Base-by-base conservation (phyloP, 2,888 invertebrate genomes). In the Polyommatus iphigenia region DNA sequence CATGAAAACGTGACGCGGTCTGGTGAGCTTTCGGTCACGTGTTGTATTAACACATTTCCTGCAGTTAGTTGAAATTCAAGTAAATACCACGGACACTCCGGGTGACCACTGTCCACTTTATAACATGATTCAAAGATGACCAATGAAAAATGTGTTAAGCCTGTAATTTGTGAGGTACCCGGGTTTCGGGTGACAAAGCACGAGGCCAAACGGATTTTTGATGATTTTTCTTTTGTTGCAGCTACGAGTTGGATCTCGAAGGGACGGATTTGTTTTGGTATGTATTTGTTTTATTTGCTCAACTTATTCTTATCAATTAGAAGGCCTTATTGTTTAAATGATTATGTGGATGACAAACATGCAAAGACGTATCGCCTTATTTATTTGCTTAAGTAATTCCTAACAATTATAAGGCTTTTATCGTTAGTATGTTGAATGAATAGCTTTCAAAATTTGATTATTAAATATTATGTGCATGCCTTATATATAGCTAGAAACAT, bases 181-280 rank as follows among this genome's bases (percentile, higher is more conserved):
- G 20, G 24, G 59, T 59, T 62, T 62, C 24, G 13, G 62, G 13
- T 62, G 62, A 62, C 13, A 62, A 62, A 24, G 13, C 13, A 62
- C 62, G 7, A 24, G 10, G 59, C 20, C 15, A 32, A 32, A 4
- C 29, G 18, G 71, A 71, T 36, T n/a, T 71, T 36, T 36, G 36
- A 71, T 36, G n/a, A 36, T 71, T 71, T 62, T 62, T 62, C 62
- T 46, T 46, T 73, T 73, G 73, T 73, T 73, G 41, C 73, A 73
- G 73, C n/a, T 72, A 72, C 72, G n/a, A 1, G 24, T 73, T 50
- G 73, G 73, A 50, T 73, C 24, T 73, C 50, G 50, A 24, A 46
- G 20, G 24, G n/a, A 50, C 46, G 32, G 36, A 36, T 71, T 24
- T 71, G 3, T 71, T 36, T 36, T 71, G 71, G 71, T 73, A 73